Percentiles rank a stretch among this genome's conserved stretches.
These are phyloP conservation scores for Siphamia tubifer DNA, from an alignment of 2,113 vertebrate species.

Conservation along the genomic window DNA sequence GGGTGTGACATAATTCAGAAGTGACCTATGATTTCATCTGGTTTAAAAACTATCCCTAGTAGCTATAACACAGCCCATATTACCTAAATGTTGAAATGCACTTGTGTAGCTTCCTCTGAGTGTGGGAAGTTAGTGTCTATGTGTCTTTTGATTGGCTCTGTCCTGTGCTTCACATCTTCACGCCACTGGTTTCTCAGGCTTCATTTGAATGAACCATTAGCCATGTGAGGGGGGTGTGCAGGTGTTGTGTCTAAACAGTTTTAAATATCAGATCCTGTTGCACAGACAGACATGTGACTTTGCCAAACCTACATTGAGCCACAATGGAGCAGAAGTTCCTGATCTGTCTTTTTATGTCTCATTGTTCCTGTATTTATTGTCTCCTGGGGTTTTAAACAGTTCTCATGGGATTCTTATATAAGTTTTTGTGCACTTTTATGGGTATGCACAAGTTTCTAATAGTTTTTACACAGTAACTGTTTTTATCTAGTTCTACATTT, in stretches of 20 bases:
- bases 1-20: too few species aligned
- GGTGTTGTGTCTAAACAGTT: neutral
- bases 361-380: too few species aligned
- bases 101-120: conserved; percentile 10
- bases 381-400: too few species aligned
- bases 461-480: too few species aligned
- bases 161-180: too few species aligned
- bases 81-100: neutral
- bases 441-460: too few species aligned
- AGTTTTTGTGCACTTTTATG: too few species aligned
- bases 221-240: neutral
- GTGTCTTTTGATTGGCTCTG: neutral
- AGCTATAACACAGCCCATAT: neutral
- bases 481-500: too few species aligned
- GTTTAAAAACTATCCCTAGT: too few species aligned
- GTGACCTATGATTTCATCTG: too few species aligned
- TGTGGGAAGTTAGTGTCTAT: neutral
- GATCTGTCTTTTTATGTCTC: neutral
- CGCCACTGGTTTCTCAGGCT: neutral
- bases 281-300: neutral
- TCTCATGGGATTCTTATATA: too few species aligned
- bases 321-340: neutral
- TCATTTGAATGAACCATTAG: neutral
- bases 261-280: neutral
- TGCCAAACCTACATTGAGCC: neutral